Conservation (phyloP, 2,113 vertebrate genomes). For the Odocoileus hemionus region DNA sequence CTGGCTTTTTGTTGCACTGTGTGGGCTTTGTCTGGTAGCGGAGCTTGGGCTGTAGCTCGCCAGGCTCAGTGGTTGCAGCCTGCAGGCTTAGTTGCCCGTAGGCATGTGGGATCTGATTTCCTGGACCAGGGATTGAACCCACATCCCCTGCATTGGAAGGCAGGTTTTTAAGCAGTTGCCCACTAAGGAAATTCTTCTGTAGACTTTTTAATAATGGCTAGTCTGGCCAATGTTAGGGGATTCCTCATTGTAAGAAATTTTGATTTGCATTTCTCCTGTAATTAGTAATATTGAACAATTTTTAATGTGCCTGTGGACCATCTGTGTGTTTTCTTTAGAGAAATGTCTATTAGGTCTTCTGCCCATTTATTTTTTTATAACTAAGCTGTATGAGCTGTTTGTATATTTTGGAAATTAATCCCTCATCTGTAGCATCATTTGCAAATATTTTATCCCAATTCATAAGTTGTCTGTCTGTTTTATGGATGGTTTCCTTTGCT, state of each 20-base stretch:
- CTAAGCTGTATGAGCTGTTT: neutral
- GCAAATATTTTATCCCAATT: neutral
- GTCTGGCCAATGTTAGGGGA: neutral
- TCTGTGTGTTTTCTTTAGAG: neutral
- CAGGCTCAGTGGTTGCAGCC: neutral
- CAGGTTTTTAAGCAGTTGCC: neutral
- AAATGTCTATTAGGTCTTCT: neutral
- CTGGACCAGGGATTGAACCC: neutral
- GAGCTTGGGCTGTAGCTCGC: neutral
- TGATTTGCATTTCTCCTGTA: neutral
- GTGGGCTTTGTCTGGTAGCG: neutral
- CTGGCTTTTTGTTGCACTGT: neutral
- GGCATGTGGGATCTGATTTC: neutral
- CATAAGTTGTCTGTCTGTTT: neutral
- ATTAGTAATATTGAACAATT: neutral
- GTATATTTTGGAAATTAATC: neutral
- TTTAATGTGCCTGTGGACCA: neutral
- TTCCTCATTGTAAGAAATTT: neutral
- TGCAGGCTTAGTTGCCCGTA: neutral
- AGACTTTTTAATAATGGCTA: neutral
- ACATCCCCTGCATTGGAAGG: neutral
- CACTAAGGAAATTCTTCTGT: neutral
- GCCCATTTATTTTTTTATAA: neutral
- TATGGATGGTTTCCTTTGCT: neutral
- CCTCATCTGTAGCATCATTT: neutral